These are phyloP conservation scores for Microplitis mediator DNA, from an alignment of 1,140 invertebrate species.

Conservation along the genomic window DNA sequence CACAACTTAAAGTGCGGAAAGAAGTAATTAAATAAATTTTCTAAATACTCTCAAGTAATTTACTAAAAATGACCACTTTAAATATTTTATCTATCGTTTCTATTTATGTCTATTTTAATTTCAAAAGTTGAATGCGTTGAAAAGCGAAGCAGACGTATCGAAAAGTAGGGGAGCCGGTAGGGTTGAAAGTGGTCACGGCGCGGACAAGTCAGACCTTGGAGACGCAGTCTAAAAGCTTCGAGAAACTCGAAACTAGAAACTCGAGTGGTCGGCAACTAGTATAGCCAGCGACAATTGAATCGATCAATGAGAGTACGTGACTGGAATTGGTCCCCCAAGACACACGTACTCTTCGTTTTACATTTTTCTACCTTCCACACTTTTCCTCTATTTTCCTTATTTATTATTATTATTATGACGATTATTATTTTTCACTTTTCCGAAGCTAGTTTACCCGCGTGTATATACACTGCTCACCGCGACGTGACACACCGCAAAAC, in stretches of 20 bases:
- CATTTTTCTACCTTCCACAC: neutral
- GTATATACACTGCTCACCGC: neutral
- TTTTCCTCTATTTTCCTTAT: neutral
- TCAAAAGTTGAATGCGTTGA: neutral
- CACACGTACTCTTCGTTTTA: neutral
- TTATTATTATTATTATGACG: neutral
- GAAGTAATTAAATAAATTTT: too few species aligned
- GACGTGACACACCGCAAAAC: neutral
- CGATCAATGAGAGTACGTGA: conserved; percentile 23
- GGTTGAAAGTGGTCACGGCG: conserved; percentile 17
- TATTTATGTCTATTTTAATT: too few species aligned
- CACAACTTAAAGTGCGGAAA: too few species aligned
- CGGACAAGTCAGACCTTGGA: conserved; percentile 8
- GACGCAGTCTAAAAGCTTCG: conserved; percentile 23
- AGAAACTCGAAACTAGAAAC: conserved; percentile 25
- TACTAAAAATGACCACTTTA: too few species aligned
- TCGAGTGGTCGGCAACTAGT: conserved; percentile 18
- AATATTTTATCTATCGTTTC: too few species aligned
- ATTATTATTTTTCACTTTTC: neutral
- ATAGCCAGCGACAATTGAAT: conserved; percentile 25
- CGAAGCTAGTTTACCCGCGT: neutral
- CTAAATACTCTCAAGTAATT: too few species aligned
- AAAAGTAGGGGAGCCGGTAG: neutral
- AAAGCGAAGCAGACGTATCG: too few species aligned
- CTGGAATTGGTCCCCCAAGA: conserved; percentile 1